These are phyloP conservation scores for Papilio elwesi DNA, from an alignment of 2,888 invertebrate species.

Conservation along the genomic window DNA sequence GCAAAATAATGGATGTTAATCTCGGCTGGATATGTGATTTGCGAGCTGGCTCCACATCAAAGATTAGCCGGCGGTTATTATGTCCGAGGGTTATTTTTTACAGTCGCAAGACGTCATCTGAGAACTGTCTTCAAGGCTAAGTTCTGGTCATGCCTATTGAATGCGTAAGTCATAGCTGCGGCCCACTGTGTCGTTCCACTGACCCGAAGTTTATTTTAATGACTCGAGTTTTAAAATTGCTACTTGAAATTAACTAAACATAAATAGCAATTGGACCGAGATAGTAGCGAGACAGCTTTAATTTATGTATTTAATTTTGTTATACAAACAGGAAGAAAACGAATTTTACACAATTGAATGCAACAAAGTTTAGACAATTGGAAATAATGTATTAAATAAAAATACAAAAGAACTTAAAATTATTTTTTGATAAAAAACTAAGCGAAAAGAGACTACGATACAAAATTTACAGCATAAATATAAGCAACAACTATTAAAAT, in stretches of 20 bases:
- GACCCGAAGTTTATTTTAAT: conserved; percentile 9
- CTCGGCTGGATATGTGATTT: conserved; percentile 77
- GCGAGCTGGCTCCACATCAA: conserved; percentile 74
- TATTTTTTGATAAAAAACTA: too few species aligned
- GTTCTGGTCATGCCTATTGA: conserved; percentile 30
- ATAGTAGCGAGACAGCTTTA: too few species aligned
- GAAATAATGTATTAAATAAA: too few species aligned
- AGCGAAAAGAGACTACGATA: too few species aligned
- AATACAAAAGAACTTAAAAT: too few species aligned
- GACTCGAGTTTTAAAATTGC: background rate
- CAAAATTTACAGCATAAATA: too few species aligned
- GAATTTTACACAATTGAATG: too few species aligned
- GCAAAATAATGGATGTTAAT: conserved; percentile 83
- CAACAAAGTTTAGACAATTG: too few species aligned
- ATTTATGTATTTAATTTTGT: too few species aligned
- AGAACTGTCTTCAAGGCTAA: conserved; percentile 43
- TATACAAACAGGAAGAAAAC: too few species aligned
- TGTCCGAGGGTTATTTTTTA: conserved; percentile 50
- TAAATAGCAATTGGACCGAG: background rate
- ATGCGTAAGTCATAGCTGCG: conserved; percentile 7
- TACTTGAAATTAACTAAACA: background rate
- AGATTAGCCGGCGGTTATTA: conserved; percentile 72
- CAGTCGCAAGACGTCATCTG: conserved; percentile 5
- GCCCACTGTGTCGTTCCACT: background rate
- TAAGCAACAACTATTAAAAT: too few species aligned